Percentiles rank a stretch among this genome's conserved stretches.
phyloP scores from a whole-genome alignment of 1,140 invertebrate species.

The Octopus bimaculoides region DNA sequence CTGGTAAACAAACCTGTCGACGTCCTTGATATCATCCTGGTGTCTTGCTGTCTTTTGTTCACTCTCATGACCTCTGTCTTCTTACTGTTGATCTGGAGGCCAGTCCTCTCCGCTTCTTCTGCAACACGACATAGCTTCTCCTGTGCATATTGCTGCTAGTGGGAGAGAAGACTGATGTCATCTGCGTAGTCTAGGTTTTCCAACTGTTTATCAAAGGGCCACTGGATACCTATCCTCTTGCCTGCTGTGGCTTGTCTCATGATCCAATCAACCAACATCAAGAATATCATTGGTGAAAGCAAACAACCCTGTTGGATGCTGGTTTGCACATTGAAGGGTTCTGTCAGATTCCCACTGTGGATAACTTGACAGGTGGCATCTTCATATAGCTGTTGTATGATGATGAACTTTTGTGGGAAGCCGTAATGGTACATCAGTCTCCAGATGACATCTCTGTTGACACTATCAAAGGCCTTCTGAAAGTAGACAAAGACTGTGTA shows the following conservation, averaged over 20 bases:
- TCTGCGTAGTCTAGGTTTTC: not conserved
- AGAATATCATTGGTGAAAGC: slow-evolving; percentile 1
- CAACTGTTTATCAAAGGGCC: too few relatives aligned
- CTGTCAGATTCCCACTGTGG: not conserved
- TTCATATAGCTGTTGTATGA: not conserved
- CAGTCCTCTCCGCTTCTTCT: too few relatives aligned
- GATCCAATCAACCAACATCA: not conserved
- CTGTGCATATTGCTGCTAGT: not conserved
- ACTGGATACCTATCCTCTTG: not conserved
- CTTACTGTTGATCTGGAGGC: too few relatives aligned
- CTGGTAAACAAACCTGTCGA: not conserved
- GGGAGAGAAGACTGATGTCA: not conserved
- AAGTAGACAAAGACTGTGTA: too few relatives aligned
- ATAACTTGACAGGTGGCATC: not conserved
- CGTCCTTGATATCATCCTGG: not conserved
- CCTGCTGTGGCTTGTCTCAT: not conserved
- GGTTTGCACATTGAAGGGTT: not conserved
- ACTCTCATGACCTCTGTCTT: not conserved
- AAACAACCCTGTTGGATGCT: not conserved
- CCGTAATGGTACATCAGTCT: too few relatives aligned
- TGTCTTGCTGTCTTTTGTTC: not conserved
- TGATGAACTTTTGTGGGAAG: not conserved
- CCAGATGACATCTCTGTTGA: too few relatives aligned
- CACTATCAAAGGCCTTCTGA: too few relatives aligned
- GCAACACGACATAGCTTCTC: too few relatives aligned